Conservation (phyloP, 2,797 vertebrate species). For the Notoglanidium macrostoma region DNA sequence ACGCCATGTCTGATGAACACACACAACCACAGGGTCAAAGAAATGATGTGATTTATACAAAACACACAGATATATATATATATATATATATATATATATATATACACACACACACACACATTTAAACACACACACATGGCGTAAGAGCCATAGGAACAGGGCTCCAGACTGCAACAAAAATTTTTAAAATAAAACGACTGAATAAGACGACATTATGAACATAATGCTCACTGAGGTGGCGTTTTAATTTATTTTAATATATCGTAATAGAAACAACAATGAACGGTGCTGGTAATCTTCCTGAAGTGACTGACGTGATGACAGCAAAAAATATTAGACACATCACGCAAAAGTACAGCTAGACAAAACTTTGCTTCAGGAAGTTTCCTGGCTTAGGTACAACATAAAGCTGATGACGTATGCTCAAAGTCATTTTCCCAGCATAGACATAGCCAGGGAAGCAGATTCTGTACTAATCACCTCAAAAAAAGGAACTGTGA, state of each 20-base stretch:
- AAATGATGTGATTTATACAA: background rate
- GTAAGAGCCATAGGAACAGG: background rate
- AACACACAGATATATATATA: too few species aligned
- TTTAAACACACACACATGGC: too few species aligned
- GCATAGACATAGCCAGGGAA: too few species aligned
- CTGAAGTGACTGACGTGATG: background rate
- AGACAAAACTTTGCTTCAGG: background rate
- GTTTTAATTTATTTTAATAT: background rate
- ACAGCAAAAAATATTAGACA: background rate
- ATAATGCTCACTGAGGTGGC: too few species aligned
- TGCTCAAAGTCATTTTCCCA: too few species aligned
- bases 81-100: too few species aligned
- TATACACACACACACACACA: background rate
- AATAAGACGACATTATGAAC: too few species aligned
- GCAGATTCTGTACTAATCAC: too few species aligned
- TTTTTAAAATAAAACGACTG: too few species aligned
- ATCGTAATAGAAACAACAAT: background rate
- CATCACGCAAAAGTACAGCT: background rate
- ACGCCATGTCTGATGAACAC: slow-evolving; percentile 72
- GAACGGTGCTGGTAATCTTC: background rate
- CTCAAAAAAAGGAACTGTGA: too few species aligned
- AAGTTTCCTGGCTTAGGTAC: background rate
- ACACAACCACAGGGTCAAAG: background rate
- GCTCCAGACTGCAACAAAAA: too few species aligned
- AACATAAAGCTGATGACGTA: too few species aligned